A percentile compares a stretch with the other conserved stretches of the same genome.
Evolutionary conservation across 1,140 invertebrate species (phyloP).

Genomic region (Hycleus phaleratus): DNA sequence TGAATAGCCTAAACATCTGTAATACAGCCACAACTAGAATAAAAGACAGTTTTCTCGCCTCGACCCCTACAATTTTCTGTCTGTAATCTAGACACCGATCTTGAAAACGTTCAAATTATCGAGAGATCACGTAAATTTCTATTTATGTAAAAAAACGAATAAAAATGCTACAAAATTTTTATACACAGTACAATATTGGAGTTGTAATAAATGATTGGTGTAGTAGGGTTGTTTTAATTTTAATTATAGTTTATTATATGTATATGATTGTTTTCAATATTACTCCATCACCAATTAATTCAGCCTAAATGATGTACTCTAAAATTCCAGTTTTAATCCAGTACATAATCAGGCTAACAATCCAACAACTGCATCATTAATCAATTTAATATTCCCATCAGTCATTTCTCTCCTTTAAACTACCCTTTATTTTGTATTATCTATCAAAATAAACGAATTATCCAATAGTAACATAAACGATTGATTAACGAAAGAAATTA

Average conservation of each 20-base stretch:
- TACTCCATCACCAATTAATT: conserved; percentile 4
- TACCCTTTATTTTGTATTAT: background rate
- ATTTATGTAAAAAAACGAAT: conserved; percentile 1
- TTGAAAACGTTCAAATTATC: too few species aligned
- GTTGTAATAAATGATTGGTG: conserved; percentile 28
- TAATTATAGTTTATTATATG: conserved; percentile 11
- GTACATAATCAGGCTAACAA: too few species aligned
- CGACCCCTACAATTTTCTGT: too few species aligned
- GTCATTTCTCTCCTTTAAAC: conserved; percentile 9
- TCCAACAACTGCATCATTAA: background rate
- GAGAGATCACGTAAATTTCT: conserved; percentile 10
- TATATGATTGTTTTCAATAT: conserved; percentile 24
- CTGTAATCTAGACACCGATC: too few species aligned
- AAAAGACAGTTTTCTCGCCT: background rate
- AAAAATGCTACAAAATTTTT: conserved; percentile 17
- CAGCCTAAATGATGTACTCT: too few species aligned
- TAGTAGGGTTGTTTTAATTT: conserved; percentile 17
- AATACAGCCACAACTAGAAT: conserved; percentile 12
- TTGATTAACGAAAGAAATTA: too few species aligned
- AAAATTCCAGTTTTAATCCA: too few species aligned
- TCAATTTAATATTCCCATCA: conserved; percentile 1
- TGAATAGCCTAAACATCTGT: conserved; percentile 9
- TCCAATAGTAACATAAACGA: too few species aligned
- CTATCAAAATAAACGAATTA: too few species aligned
- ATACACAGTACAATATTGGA: conserved; percentile 13